phyloP scores from a whole-genome alignment of 1,140 invertebrate species.

The Drosophila novamexicana region DNA sequence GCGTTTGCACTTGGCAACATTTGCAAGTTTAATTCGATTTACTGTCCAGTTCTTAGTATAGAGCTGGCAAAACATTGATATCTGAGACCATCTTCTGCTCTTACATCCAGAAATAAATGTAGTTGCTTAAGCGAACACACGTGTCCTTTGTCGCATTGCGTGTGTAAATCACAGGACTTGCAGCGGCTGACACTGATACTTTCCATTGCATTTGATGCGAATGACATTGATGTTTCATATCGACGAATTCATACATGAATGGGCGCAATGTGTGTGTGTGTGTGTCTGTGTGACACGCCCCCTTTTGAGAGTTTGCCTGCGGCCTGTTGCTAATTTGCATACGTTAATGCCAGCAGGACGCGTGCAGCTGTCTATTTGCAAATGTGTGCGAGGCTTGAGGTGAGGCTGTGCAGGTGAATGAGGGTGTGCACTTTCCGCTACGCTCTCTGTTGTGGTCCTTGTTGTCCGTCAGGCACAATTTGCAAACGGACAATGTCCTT shows the following conservation, averaged over 20 bases:
- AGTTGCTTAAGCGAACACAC: no score
- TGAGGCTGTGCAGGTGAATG: conserved; percentile 20
- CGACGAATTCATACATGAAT: conserved; percentile 3
- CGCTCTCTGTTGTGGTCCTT: conserved; percentile 12
- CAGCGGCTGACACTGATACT: conserved; percentile 40
- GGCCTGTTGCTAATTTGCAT: conserved; percentile 38
- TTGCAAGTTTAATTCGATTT: background rate
- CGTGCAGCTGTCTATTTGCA: background rate
- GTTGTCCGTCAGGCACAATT: conserved; percentile 30
- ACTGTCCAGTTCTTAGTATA: no score
- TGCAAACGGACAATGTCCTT: conserved; percentile 43
- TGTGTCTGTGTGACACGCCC: background rate
- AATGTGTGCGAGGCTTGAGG: background rate
- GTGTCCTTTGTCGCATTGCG: background rate
- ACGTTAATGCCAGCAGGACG: conserved; percentile 33
- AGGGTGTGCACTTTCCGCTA: background rate
- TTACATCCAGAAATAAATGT: no score
- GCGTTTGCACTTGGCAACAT: background rate
- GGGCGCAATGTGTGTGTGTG: background rate
- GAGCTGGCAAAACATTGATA: no score
- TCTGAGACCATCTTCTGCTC: no score
- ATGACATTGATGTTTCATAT: conserved; percentile 53
- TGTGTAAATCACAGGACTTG: background rate
- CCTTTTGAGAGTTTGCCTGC: conserved; percentile 10
- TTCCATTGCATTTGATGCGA: conserved; percentile 16